phyloP scores from a whole-genome alignment of 2,888 invertebrate genomes.

The Temnothorax unifasciatus region DNA sequence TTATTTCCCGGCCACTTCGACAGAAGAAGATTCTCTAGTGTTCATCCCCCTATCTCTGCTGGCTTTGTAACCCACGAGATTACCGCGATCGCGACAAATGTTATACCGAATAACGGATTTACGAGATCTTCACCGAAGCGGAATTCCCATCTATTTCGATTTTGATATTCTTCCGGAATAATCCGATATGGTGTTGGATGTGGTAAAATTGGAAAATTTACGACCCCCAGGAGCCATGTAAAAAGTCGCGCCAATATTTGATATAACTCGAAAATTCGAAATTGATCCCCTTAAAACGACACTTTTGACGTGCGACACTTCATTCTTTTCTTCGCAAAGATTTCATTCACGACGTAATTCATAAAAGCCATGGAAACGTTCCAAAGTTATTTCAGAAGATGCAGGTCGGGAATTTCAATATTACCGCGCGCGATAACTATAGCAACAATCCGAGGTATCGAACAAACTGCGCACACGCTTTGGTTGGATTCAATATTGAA shows the following conservation, averaged over 20 bases:
- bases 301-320: background rate
- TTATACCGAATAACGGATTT: constrained; percentile 72
- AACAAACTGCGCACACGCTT: constrained; percentile 66
- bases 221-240: background rate
- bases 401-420: background rate
- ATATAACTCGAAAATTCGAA: background rate
- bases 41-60: background rate
- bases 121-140: constrained; percentile 41
- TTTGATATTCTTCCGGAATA: background rate
- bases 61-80: constrained; percentile 39
- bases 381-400: background rate
- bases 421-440: constrained; percentile 58
- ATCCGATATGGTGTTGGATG: background rate
- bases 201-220: constrained; percentile 17
- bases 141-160: background rate
- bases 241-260: background rate
- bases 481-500: background rate
- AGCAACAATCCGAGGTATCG: constrained; percentile 68
- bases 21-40: background rate
- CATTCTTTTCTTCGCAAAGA: background rate
- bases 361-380: background rate
- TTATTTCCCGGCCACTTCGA: constrained; percentile 72
- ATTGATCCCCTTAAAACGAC: background rate
- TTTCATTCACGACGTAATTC: background rate
- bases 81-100: constrained; percentile 64